Conservation (phyloP, 92 coral and sea anemone species). For the Palythoa grandis region DNA sequence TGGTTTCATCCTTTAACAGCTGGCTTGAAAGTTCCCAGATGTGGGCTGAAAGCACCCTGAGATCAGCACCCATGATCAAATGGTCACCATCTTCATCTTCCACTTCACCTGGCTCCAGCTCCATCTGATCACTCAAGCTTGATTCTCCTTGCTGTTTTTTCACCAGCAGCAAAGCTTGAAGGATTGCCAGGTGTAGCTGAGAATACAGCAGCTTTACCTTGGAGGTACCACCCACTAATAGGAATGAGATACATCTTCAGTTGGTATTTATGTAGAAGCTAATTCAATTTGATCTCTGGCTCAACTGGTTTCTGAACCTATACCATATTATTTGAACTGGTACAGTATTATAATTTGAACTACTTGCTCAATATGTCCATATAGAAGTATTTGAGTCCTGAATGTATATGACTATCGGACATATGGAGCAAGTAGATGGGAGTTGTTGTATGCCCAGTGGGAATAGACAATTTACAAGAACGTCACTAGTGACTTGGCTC, state of each 20-base stretch:
- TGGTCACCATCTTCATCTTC: slow-evolving; percentile 85
- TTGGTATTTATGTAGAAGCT: no score
- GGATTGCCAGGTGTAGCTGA: slow-evolving; percentile 89
- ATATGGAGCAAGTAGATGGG: no score
- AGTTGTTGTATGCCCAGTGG: no score
- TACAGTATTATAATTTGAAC: no score
- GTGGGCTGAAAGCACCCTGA: slow-evolving; percentile 54
- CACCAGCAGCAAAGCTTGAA: slow-evolving; percentile 87
- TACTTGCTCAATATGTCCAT: no score
- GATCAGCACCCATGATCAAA: slow-evolving; percentile 73
- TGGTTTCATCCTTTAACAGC: slow-evolving; percentile 28
- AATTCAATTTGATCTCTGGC: no score
- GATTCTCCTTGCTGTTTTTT: slow-evolving; percentile 68
- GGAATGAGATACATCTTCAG: neutral
- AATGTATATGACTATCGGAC: no score
- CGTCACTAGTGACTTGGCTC: no score
- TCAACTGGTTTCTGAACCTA: no score
- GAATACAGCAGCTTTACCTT: slow-evolving; percentile 69
- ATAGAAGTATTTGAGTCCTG: no score
- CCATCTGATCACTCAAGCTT: slow-evolving; percentile 90
- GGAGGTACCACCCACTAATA: slow-evolving; percentile 18
- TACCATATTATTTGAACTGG: no score
- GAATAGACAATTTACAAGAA: no score
- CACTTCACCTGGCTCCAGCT: slow-evolving; percentile 97
- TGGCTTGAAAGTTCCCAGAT: slow-evolving; percentile 57